These are phyloP conservation scores for Epinotia demarniana DNA, from an alignment of 2,888 invertebrate species.

Conservation along the genomic window DNA sequence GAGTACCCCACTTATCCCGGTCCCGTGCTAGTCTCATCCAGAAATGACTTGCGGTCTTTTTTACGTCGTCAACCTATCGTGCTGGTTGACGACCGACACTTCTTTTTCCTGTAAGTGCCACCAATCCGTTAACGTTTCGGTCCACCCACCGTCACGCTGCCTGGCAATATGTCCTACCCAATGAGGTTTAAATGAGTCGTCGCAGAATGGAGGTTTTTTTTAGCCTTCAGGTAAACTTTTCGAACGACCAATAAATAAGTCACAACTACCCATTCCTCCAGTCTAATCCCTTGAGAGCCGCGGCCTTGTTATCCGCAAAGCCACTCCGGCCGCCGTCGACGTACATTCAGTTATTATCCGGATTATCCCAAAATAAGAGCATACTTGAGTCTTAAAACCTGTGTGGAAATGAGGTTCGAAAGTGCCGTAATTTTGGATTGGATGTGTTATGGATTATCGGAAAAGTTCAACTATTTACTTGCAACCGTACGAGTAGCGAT, in stretches of 20 bases:
- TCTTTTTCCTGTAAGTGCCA: too few species aligned
- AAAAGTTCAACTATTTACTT: not conserved
- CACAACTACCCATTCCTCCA: not conserved
- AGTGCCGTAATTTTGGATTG: not conserved
- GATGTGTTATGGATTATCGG: not conserved
- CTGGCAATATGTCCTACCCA: too few species aligned
- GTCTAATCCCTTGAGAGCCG: constrained; percentile 9
- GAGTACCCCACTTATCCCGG: too few species aligned
- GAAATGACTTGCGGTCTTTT: too few species aligned
- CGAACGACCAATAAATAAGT: constrained; percentile 22
- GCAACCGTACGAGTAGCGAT: not conserved
- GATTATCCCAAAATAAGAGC: constrained; percentile 20
- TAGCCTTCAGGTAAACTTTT: constrained; percentile 8
- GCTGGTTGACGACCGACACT: too few species aligned
- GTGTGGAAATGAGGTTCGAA: constrained; percentile 2
- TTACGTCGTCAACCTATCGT: too few species aligned
- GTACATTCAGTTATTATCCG: constrained; percentile 26
- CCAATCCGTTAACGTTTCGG: too few species aligned
- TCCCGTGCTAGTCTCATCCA: too few species aligned
- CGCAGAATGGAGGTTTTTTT: not conserved
- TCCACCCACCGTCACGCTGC: too few species aligned
- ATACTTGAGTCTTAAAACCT: not conserved
- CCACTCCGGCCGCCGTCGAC: constrained; percentile 5
- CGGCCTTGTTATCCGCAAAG: constrained; percentile 27
- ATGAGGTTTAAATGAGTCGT: too few species aligned